Base-by-base conservation (phyloP, 2,797 vertebrate genomes). In the Pangasius macronema region DNA sequence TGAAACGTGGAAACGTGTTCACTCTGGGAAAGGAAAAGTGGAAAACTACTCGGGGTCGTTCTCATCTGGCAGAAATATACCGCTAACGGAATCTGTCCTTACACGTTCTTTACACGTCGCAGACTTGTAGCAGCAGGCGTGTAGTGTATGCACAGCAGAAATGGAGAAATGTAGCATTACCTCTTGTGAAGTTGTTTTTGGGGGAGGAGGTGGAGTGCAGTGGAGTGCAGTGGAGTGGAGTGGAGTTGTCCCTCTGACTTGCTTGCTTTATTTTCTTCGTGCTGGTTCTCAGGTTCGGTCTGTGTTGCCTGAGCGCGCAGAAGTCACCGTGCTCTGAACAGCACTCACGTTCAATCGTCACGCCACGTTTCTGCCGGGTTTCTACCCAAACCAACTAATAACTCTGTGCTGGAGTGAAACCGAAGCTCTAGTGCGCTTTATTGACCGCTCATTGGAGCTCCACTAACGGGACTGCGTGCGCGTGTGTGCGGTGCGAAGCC, bases 281-380 rank as follows among this genome's bases (percentile, higher is more conserved):
- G 22, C 33, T 61, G 33, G 5, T 42, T n/a, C 73, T 24, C 42
- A 55, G 49, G 51, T 68, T 46, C 27, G 67, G 70, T 61, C 81
- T 63, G 4, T 24, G n/a, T 76, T 59, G 80, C 79, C 75, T 67
- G 61, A 68, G 14, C 77, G 30, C 46, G 61, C 46, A 53, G 22
- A 65, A 65, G 1, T 63, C 84, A 59, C 68, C 46, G 24, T 11
- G 42, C 42, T 9, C 57, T 6, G 16, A 3, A 53, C 49, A 39
- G 67, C 5, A 1, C 27, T 2, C 5, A 14, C 14, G 8, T 46
- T 14, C 57, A 18, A n/a, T 42, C 55, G 53, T 20, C 24, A 46
- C 33, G 68, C 83, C 87, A 85, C 83, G 83, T 81, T 75, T 84
- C 73, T 53, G 18, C 59, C 51, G 22, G 63, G n/a, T 72, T 81